Conservation (phyloP, 2,888 invertebrate species). For the Pollenia angustigena region DNA sequence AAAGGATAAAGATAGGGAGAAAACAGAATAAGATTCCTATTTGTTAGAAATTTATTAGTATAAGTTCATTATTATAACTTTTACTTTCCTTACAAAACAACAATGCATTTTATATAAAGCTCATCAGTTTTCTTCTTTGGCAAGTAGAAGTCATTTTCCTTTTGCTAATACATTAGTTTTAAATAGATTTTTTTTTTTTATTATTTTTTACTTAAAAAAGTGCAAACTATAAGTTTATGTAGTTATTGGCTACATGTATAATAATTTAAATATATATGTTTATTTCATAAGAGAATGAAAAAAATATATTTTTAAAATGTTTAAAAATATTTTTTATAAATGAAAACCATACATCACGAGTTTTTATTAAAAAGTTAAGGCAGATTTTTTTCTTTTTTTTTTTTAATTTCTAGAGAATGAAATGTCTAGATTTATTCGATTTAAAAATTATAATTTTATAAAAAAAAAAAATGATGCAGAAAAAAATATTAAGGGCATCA, state of each 20-base stretch:
- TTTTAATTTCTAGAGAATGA: too few species aligned
- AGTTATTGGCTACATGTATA: slow-evolving; percentile 26
- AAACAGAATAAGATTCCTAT: slow-evolving; percentile 78
- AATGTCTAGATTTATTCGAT: too few species aligned
- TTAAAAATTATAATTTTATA: too few species aligned
- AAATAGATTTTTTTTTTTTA: slow-evolving; percentile 27
- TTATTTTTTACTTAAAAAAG: slow-evolving; percentile 30
- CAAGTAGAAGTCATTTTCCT: slow-evolving; percentile 13
- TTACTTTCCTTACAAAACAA: slow-evolving; percentile 12
- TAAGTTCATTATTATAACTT: slow-evolving; percentile 38
- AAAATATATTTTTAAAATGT: slow-evolving; percentile 57
- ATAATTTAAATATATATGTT: slow-evolving; percentile 65
- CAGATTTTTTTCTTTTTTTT: too few species aligned
- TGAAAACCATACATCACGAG: not conserved
- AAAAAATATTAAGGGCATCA: too few species aligned
- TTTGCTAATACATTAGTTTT: slow-evolving; percentile 47
- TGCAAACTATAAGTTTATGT: slow-evolving; percentile 66
- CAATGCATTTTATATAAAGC: slow-evolving; percentile 64
- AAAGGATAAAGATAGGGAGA: slow-evolving; percentile 88
- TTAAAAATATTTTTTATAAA: slow-evolving; percentile 14
- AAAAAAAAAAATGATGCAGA: too few species aligned
- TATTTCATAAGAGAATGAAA: slow-evolving; percentile 70
- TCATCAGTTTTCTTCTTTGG: slow-evolving; percentile 29
- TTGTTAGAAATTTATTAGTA: slow-evolving; percentile 33
- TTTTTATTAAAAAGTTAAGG: not conserved